Conservation (phyloP, 2,797 vertebrate species). For the Scolopax bukidnonensis region DNA sequence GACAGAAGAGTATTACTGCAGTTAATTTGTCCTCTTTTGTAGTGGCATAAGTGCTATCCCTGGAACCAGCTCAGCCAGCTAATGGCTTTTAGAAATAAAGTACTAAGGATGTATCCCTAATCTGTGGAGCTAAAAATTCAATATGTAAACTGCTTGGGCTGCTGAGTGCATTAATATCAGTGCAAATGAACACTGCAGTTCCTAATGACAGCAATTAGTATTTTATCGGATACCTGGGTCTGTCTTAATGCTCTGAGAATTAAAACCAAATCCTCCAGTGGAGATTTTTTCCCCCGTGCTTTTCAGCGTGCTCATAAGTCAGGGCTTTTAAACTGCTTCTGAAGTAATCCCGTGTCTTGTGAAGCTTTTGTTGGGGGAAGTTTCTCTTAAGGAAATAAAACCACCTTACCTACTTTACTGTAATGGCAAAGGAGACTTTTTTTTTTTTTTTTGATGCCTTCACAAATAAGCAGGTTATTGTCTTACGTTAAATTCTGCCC, state of each 20-base stretch:
- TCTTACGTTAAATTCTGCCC: background rate
- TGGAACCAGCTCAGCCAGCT: slow-evolving; percentile 36
- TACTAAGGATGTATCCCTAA: slow-evolving; percentile 7
- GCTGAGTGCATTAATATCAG: background rate
- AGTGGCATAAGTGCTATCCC: background rate
- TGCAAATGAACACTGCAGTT: background rate
- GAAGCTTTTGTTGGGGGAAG: background rate
- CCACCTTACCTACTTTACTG: background rate
- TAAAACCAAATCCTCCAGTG: slow-evolving; percentile 5
- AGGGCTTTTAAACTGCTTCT: background rate
- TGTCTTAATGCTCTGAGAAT: slow-evolving; percentile 27
- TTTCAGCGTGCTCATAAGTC: background rate
- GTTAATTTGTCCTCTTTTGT: slow-evolving; percentile 58
- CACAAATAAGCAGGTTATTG: background rate
- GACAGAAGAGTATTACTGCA: slow-evolving; percentile 29
- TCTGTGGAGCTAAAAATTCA: slow-evolving; percentile 24
- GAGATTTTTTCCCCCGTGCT: background rate
- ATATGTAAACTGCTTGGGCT: slow-evolving; percentile 27
- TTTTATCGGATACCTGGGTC: slow-evolving; percentile 29
- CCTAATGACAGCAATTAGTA: slow-evolving; percentile 41
- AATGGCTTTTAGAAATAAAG: slow-evolving; percentile 44
- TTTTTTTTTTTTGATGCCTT: background rate
- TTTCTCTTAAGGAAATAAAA: background rate
- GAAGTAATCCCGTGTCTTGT: background rate
- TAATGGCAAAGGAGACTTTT: background rate